Evolutionary conservation across 1,140 invertebrate species (phyloP), one percentile per base, ranked within the genome.

Genomic region (Tetraneura akinire): DNA sequence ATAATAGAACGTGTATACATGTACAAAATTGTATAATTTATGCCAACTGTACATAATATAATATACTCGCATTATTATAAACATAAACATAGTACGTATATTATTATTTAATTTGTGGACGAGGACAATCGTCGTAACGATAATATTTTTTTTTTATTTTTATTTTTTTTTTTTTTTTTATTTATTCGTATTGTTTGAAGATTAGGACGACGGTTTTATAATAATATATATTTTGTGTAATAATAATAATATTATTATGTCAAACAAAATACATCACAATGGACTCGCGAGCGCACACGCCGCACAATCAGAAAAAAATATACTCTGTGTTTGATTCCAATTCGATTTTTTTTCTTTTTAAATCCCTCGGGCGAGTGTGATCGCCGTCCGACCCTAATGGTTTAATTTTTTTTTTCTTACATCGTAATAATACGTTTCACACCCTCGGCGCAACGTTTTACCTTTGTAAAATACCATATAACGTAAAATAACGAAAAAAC

Each of bases 371-470:
- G 68, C 66, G 66, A 14, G 14, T 8, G 57, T 14, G 21, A 49
- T 70, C 23, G 45, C 47, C 21, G 53, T 29, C n/a, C 74, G 26
- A 78, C 74, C 74, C 55, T 78, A 78, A 78, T 78, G 55, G 32
- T 78, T 78, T 60, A 78, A 60, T 78, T 57, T 32, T 37, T 51
- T 10, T n/a, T n/a, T n/a, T n/a, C n/a, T n/a, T n/a, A n/a, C n/a
- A 55, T 29, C 55, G 18, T 78, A 62, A 78, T 78, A 78, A 78
- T 57, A 26, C 37, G 74, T 60, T 60, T 78, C 51, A 76, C 73
- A 76, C 73, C 73, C 73, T 37, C 32, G 3, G 21, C 32, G 29
- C 21, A 37, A n/a, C n/a, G n/a, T n/a, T n/a, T 3, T 37, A 37
- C 32, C 3, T 37, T 13, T 37, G 10, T 23, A 13, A 4, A 45